Percentiles rank a stretch among this genome's conserved stretches.
Conservation (phyloP, 2,113 vertebrate species). For the Triplophysa siluroides region DNA sequence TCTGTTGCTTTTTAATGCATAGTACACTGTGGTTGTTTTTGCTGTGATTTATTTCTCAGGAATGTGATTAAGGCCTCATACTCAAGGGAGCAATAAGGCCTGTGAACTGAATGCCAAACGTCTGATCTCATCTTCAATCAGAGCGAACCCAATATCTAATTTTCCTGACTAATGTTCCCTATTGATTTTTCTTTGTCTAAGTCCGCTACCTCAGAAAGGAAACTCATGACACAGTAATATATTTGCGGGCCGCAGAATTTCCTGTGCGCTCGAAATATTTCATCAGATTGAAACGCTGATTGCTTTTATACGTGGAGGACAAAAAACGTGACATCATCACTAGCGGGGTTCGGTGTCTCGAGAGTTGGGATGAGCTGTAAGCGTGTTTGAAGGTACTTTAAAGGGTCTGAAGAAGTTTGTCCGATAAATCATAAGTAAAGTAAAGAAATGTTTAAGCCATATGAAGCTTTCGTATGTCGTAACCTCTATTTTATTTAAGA, state of each 20-base stretch:
- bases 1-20: slow-evolving; percentile 39
- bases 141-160: slow-evolving; percentile 52
- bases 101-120: slow-evolving; percentile 52
- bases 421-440: background rate
- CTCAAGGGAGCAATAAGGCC: slow-evolving; percentile 31
- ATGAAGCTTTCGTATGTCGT: background rate
- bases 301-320: background rate
- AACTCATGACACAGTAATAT: slow-evolving; percentile 40
- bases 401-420: background rate
- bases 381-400: background rate
- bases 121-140: slow-evolving; percentile 59
- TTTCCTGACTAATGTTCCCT: slow-evolving; percentile 48
- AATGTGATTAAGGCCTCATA: slow-evolving; percentile 51
- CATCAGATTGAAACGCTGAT: slow-evolving; percentile 22
- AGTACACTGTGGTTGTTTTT: slow-evolving; percentile 35
- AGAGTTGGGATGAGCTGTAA: background rate
- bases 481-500: slow-evolving; percentile 43
- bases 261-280: slow-evolving; percentile 18
- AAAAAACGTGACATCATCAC: background rate
- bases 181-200: slow-evolving; percentile 43
- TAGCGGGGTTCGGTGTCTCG: background rate
- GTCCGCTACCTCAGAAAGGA: slow-evolving; percentile 19
- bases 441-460: background rate
- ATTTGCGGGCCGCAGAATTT: slow-evolving; percentile 20
- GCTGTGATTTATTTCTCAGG: slow-evolving; percentile 47